Evolutionary conservation across 2,113 vertebrate species (phyloP).

Genomic region (Corythaixoides concolor): DNA sequence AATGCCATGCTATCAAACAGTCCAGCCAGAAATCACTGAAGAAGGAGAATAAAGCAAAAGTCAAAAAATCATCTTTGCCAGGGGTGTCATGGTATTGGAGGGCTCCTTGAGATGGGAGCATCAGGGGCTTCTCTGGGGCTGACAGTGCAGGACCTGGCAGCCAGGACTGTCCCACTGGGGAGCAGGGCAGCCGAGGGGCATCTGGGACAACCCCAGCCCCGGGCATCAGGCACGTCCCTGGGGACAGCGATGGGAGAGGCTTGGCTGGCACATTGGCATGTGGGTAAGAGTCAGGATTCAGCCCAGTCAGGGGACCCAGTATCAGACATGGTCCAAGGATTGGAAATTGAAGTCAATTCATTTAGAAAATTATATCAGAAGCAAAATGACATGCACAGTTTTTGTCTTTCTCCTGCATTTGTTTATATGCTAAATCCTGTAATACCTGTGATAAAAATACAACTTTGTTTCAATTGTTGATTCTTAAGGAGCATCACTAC

Average conservation of each 20-base stretch:
- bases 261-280: accelerated
- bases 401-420: neutral
- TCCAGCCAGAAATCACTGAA: neutral
- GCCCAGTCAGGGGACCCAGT: accelerated
- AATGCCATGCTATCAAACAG: neutral
- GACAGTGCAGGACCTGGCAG: neutral
- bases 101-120: neutral
- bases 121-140: accelerated
- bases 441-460: conserved; percentile 13
- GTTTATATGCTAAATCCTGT: neutral
- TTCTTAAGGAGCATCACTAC: neutral
- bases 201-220: no score
- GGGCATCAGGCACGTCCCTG: accelerated
- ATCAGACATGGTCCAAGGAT: neutral
- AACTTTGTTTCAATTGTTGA: neutral
- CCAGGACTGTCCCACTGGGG: neutral
- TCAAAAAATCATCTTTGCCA: neutral
- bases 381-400: neutral
- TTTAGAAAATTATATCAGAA: neutral
- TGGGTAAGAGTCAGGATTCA: neutral
- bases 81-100: no score
- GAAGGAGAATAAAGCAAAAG: neutral
- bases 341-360: neutral
- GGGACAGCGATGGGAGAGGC: neutral
- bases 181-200: accelerated